phyloP scores from a whole-genome alignment of 2,797 vertebrate species.

The Garrulus glandarius region DNA sequence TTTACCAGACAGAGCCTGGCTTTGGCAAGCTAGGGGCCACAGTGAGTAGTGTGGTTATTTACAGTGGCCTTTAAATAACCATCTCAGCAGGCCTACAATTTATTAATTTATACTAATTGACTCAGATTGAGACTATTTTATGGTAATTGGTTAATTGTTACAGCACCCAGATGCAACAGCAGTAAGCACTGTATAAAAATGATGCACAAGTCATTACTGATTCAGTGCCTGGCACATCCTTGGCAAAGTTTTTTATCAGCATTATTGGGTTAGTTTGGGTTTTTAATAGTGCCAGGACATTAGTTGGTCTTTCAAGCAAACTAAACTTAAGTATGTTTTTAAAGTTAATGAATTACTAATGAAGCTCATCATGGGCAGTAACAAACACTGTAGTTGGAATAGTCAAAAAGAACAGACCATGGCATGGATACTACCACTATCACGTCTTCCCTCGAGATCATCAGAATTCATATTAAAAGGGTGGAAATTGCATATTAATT shows the following conservation, averaged over 20 bases:
- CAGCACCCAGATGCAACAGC: conserved; percentile 53
- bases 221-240: background rate
- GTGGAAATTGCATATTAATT: background rate
- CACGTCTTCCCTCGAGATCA: background rate
- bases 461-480: background rate
- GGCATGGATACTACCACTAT: background rate
- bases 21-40: conserved; percentile 5
- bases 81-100: conserved; percentile 60
- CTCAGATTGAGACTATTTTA: conserved; percentile 56
- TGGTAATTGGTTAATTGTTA: conserved; percentile 64
- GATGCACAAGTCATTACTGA: conserved; percentile 28
- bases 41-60: conserved; percentile 25
- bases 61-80: conserved; percentile 56
- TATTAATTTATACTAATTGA: conserved; percentile 62
- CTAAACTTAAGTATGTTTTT: background rate
- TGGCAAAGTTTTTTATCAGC: conserved; percentile 20
- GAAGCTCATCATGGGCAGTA: background rate
- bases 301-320: background rate
- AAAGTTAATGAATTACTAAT: background rate
- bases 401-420: background rate
- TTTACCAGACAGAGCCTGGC: background rate
- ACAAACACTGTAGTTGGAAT: background rate
- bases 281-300: background rate
- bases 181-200: conserved; percentile 44
- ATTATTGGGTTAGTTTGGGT: background rate